Conservation (phyloP, 2,888 invertebrate genomes). For the Drosophila percnosoma region DNA sequence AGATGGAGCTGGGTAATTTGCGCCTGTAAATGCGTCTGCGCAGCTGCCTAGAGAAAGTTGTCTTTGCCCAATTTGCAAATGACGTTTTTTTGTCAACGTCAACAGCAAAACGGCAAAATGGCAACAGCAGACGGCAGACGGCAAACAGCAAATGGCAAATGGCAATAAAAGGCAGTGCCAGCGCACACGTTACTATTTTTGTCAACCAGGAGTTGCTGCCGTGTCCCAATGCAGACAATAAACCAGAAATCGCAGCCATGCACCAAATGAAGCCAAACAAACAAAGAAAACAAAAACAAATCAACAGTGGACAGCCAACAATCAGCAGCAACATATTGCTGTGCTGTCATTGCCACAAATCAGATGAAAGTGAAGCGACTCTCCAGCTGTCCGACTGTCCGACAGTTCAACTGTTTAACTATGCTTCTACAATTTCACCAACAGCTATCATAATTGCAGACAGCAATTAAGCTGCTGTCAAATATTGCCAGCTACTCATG, state of each 20-base stretch:
- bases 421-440: conserved; percentile 69
- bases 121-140: conserved; percentile 36
- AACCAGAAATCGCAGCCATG: conserved; percentile 65
- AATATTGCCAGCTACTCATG: conserved; percentile 70
- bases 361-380: conserved; percentile 71
- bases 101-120: conserved; percentile 48
- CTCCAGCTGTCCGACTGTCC: conserved; percentile 1
- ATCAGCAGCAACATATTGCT: conserved; percentile 48
- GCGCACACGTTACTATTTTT: conserved; percentile 73
- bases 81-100: conserved; percentile 80
- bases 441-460: conserved; percentile 75
- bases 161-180: conserved; percentile 73
- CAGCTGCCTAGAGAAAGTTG: conserved; percentile 79
- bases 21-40: conserved; percentile 53
- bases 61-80: conserved; percentile 80
- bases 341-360: conserved; percentile 63
- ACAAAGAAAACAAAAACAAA: conserved; percentile 9
- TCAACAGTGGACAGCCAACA: conserved; percentile 39
- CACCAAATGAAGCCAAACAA: conserved; percentile 60
- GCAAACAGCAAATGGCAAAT: conserved; percentile 30
- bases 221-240: conserved; percentile 57
- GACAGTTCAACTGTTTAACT: conserved; percentile 30
- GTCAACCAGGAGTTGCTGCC: conserved; percentile 62
- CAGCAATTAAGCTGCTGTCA: conserved; percentile 78
- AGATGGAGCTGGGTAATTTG: conserved; percentile 45